Conservation (phyloP, 2,888 invertebrate species). For the Phalera bucephala region DNA sequence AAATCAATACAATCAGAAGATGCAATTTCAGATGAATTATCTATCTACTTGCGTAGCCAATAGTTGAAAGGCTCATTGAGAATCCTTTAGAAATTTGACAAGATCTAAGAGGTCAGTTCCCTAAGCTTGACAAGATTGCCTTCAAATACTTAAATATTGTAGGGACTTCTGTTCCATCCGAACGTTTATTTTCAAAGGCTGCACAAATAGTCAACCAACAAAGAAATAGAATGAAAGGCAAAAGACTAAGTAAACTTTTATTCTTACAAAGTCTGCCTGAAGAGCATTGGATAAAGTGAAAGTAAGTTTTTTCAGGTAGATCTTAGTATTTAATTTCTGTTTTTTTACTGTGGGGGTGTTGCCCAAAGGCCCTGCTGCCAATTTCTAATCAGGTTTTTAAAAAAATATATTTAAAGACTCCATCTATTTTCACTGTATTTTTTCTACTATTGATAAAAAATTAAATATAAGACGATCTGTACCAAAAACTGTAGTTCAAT, state of each 20-base stretch:
- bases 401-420: too few species aligned
- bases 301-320: too few species aligned
- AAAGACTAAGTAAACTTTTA: constrained; percentile 21
- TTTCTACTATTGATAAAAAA: too few species aligned
- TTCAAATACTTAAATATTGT: constrained; percentile 25
- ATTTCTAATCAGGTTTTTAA: too few species aligned
- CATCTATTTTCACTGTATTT: too few species aligned
- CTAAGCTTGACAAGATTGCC: constrained; percentile 21
- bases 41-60: constrained; percentile 25
- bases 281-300: constrained; percentile 11
- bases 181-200: constrained; percentile 16
- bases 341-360: too few species aligned
- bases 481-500: too few species aligned
- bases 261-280: constrained; percentile 16
- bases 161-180: constrained; percentile 20
- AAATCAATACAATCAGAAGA: constrained; percentile 20
- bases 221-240: constrained; percentile 21
- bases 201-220: constrained; percentile 20
- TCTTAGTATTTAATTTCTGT: too few species aligned
- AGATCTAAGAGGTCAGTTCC: constrained; percentile 22
- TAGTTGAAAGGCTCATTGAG: constrained; percentile 25
- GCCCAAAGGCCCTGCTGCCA: too few species aligned
- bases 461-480: too few species aligned
- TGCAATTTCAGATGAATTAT: constrained; percentile 26
- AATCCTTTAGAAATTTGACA: constrained; percentile 26